Evolutionary conservation across 2,888 invertebrate genomes (phyloP).

Genomic region (Thysanoteuthis rhombus): DNA sequence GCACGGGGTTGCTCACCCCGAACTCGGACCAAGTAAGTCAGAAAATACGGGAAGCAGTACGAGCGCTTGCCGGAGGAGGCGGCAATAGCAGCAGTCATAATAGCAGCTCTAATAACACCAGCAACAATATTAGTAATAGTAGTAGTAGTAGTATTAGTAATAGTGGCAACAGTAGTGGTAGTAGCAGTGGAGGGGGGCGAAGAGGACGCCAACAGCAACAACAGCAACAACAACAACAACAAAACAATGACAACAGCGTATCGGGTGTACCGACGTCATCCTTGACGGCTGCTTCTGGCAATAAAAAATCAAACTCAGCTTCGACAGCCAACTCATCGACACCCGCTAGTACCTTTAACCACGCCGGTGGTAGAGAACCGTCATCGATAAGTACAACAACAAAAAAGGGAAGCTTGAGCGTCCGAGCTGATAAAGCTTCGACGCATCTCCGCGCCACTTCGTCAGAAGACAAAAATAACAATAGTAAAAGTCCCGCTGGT

Average conservation of each 20-base stretch:
- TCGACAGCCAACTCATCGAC: neutral
- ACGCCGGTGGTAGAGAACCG: neutral
- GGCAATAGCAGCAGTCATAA: neutral
- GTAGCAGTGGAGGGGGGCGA: neutral
- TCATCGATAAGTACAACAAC: neutral
- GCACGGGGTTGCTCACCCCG: neutral
- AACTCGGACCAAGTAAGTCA: slow-evolving; percentile 22
- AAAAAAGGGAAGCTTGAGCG: neutral
- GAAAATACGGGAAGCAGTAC: neutral
- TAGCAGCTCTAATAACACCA: neutral
- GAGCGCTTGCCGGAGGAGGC: neutral
- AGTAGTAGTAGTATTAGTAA: neutral
- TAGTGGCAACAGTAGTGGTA: neutral
- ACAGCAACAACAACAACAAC: neutral
- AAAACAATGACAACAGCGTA: neutral
- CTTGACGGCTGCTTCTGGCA: neutral
- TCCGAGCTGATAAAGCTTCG: neutral
- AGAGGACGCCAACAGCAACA: neutral
- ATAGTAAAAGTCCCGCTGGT: neutral
- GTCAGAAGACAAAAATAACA: neutral
- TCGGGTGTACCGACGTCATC: neutral
- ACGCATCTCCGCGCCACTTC: neutral
- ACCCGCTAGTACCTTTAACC: neutral
- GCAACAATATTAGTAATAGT: neutral
- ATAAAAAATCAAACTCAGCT: neutral